Percentiles rank a stretch among this genome's conserved stretches.
phyloP scores from a whole-genome alignment of 1,140 invertebrate genomes.

The Pseudomyrmex sp. region DNA sequence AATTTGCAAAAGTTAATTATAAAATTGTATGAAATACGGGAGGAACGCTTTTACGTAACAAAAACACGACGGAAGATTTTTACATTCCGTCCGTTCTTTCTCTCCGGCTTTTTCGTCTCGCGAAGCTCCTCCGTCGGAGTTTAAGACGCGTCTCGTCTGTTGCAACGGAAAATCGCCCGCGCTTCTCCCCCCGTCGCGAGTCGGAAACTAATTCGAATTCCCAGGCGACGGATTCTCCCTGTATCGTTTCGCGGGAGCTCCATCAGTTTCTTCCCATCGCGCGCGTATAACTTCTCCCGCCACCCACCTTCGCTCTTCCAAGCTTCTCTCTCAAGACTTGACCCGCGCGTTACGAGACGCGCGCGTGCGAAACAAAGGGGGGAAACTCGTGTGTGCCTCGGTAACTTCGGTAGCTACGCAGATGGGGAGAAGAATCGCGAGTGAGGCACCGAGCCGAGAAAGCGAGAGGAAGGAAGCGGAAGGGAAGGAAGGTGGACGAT shows the following conservation, averaged over 20 bases:
- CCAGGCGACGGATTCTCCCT: conserved; percentile 15
- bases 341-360: background rate
- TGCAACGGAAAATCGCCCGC: conserved; percentile 4
- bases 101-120: conserved; percentile 7
- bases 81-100: conserved; percentile 33
- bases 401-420: conserved; percentile 32
- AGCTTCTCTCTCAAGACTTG: conserved; percentile 11
- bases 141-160: background rate
- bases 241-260: conserved; percentile 32
- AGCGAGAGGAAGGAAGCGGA: conserved; percentile 28
- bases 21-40: no score
- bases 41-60: no score
- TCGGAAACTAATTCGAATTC: conserved; percentile 57
- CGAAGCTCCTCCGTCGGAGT: background rate
- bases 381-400: conserved; percentile 2
- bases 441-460: background rate
- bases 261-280: conserved; percentile 31
- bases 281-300: background rate
- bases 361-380: conserved; percentile 20
- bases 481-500: conserved; percentile 28
- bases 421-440: conserved; percentile 10
- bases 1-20: no score
- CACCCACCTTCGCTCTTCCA: background rate
- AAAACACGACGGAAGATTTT: background rate
- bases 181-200: conserved; percentile 14